These are phyloP conservation scores for Habropoda laboriosa DNA, from an alignment of 1,140 invertebrate species.

Conservation along the genomic window DNA sequence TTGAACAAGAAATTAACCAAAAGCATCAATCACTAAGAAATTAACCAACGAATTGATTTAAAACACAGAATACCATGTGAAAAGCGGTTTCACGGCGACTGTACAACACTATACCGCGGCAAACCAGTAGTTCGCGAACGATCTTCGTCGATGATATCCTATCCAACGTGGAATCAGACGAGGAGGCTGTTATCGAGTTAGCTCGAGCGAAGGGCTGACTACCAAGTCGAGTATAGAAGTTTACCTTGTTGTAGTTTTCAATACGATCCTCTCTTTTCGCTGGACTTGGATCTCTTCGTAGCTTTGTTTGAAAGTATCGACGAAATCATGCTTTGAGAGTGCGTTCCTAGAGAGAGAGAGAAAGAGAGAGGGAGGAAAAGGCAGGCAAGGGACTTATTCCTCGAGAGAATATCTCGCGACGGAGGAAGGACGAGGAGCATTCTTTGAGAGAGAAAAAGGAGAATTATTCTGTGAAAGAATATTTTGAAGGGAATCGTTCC, in stretches of 20 bases:
- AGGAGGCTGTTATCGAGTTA: slow-evolving; percentile 5
- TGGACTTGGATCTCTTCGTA: not conserved
- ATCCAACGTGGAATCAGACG: not conserved
- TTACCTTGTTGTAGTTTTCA: slow-evolving; percentile 8
- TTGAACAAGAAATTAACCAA: too few relatives aligned
- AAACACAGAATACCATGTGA: not conserved
- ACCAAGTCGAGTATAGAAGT: not conserved
- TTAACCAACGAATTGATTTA: not conserved
- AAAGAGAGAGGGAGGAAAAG: too few relatives aligned
- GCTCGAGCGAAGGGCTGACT: not conserved
- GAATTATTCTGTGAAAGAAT: slow-evolving; percentile 32
- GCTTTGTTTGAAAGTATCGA: slow-evolving; percentile 1
- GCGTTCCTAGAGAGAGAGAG: not conserved
- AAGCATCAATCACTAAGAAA: not conserved
- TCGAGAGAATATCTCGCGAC: not conserved
- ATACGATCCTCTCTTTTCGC: not conserved
- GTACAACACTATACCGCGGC: not conserved
- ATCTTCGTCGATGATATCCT: slow-evolving; percentile 15
- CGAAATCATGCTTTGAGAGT: not conserved
- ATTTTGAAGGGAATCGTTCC: slow-evolving; percentile 17
- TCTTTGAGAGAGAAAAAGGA: not conserved
- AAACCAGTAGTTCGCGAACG: not conserved
- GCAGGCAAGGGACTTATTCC: not conserved
- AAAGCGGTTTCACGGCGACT: not conserved
- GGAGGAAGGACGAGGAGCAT: not conserved